A percentile compares a stretch with the other conserved stretches of the same genome.
Evolutionary conservation across 92 coral and sea anemone species (phyloP).

Genomic region (Ricordea florida): DNA sequence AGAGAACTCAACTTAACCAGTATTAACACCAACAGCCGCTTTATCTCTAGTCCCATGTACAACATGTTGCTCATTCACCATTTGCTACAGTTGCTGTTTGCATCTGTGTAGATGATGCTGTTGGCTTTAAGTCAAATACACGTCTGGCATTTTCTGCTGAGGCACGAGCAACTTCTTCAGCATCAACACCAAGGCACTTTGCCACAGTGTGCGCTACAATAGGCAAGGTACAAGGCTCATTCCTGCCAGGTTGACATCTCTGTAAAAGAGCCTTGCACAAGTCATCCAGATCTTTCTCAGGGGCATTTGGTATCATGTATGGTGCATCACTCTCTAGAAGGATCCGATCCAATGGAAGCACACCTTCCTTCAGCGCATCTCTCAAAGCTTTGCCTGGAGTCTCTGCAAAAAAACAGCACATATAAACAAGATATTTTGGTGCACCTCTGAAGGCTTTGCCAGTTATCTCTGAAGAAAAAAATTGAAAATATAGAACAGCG

Average conservation of each 20-base stretch:
- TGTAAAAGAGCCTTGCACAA: conserved; percentile 75
- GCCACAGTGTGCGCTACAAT: conserved; percentile 91
- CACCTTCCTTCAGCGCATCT: conserved; percentile 94
- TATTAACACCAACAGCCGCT: no score
- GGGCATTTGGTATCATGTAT: conserved; percentile 98
- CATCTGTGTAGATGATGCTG: background rate
- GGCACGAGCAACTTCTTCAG: conserved; percentile 89
- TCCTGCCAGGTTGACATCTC: conserved; percentile 91
- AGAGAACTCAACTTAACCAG: no score
- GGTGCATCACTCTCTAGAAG: conserved; percentile 96
- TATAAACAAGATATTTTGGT: no score
- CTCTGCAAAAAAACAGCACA: conserved; percentile 64
- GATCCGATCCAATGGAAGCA: conserved; percentile 85
- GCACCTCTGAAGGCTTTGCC: no score
- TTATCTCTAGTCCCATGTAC: no score
- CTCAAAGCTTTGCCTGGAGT: conserved; percentile 79
- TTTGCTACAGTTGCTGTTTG: background rate
- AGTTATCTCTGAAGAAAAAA: no score
- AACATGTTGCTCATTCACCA: background rate
- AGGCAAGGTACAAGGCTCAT: conserved; percentile 99
- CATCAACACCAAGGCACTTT: conserved; percentile 79
- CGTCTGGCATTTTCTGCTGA: conserved; percentile 84
- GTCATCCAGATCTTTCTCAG: conserved; percentile 77
- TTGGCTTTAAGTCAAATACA: conserved; percentile 74
- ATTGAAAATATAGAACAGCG: no score